phyloP scores from a whole-genome alignment of 1,140 invertebrate species.

The Diuraphis noxia region DNA sequence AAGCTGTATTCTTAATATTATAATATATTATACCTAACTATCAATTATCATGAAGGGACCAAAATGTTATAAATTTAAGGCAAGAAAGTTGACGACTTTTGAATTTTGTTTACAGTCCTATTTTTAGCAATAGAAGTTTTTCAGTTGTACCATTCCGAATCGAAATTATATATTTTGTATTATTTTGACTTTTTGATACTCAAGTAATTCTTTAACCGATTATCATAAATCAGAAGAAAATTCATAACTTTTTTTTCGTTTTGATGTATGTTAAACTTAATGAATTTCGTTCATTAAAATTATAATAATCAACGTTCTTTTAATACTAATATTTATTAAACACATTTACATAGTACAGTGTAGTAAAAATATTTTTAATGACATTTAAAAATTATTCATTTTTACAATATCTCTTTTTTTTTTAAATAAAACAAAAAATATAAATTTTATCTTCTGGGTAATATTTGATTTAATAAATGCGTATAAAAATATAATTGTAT shows the following conservation, averaged over 20 bases:
- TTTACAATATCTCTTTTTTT: too few relatives aligned
- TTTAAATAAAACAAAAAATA: too few relatives aligned
- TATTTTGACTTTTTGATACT: not conserved
- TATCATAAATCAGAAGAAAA: too few relatives aligned
- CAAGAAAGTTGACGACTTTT: not conserved
- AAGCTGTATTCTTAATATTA: not conserved
- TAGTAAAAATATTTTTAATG: not conserved
- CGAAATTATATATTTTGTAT: not conserved
- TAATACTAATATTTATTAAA: not conserved
- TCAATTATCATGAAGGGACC: too few relatives aligned
- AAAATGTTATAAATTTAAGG: not conserved
- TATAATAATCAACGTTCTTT: not conserved
- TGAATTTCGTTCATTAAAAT: not conserved
- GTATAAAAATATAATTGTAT: not conserved
- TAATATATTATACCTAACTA: too few relatives aligned
- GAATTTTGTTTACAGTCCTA: not conserved
- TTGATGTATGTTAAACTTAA: too few relatives aligned
- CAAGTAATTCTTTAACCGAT: not conserved
- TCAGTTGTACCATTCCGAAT: too few relatives aligned
- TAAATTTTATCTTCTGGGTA: too few relatives aligned
- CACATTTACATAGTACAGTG: not conserved
- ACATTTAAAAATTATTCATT: not conserved
- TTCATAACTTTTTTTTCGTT: too few relatives aligned
- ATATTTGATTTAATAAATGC: too few relatives aligned
- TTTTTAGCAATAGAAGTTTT: too few relatives aligned